Base-by-base conservation (phyloP, 2,113 vertebrate species). In the Alectura lathami region DNA sequence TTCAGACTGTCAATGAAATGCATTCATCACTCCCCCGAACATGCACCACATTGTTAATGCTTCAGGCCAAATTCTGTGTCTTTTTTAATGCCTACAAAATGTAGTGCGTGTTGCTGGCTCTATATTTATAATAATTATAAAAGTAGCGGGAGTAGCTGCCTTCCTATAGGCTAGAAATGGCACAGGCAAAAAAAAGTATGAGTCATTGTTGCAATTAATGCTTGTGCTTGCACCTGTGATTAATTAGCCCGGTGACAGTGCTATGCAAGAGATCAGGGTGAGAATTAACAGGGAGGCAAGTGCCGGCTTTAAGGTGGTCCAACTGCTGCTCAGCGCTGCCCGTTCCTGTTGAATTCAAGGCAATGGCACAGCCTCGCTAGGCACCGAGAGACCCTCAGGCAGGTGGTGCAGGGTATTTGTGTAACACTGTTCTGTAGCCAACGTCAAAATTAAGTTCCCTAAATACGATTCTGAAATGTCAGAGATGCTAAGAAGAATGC, bases 201-300 rank as follows among this genome's bases (percentile, higher is more conserved):
- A 96, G 95, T 93, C 90, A 96, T 88, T 78, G 92, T 95, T 84
- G 76, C 94, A 96, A 95, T 96, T 97, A 97, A 82, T 72, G 80
- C 83, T 91, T 29, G n/a, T 92, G 88, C 88, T 91, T 76, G 72
- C 83, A 93, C 85, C 66, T 79, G 82, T 96, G 94, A 97, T 95
- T 94, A 95, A 97, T 96, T 95, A 96, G 91, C 83, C 86, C 47
- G 83, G 94, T 1, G 8, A 90, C 72, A 96, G 68, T 0, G 3
- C 84, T 76, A 60, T 94, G 91, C 83, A 83, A 92, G 92, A 93
- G 93, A 95, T 89, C 76, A 45, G 85, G 73, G 66, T 82, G 73
- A 83, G 90, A 91, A 91, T 97, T 93, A 95, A 90, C 80, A 87
- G 69, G 83, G 80, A 93, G 54, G 88, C 86, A 75, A 90, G 83